Evolutionary conservation across 2,888 invertebrate genomes (phyloP).

Genomic region (Troides aeacus): DNA sequence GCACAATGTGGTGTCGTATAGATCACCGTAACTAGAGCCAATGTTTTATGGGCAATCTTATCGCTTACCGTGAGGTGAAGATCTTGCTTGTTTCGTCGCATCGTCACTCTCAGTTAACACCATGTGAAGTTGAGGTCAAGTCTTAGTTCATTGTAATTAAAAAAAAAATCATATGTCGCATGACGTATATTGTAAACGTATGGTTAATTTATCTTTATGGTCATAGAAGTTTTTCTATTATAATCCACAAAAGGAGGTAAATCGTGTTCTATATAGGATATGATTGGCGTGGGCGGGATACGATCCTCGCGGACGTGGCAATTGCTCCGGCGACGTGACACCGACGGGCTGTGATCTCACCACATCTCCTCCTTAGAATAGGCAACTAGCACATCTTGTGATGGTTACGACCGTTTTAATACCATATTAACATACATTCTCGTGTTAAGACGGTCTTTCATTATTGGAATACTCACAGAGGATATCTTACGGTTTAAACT

Average conservation of each 20-base stretch:
- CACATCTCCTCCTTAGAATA: slow-evolving; percentile 38
- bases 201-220: neutral
- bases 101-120: neutral
- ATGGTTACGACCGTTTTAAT: slow-evolving; percentile 36
- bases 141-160: neutral
- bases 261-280: slow-evolving; percentile 29
- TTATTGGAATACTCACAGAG: neutral
- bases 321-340: slow-evolving; percentile 57
- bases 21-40: too few relatives aligned
- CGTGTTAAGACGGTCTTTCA: slow-evolving; percentile 5
- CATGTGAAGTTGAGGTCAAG: too few relatives aligned
- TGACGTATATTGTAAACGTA: neutral
- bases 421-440: slow-evolving; percentile 25
- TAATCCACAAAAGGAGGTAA: slow-evolving; percentile 30
- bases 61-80: too few relatives aligned
- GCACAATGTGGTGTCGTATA: too few relatives aligned
- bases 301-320: slow-evolving; percentile 60
- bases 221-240: slow-evolving; percentile 27
- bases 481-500: neutral
- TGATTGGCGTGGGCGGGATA: slow-evolving; percentile 35
- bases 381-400: slow-evolving; percentile 40
- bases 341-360: slow-evolving; percentile 57
- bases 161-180: neutral
- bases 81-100: neutral
- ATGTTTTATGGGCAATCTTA: too few relatives aligned